Evolutionary conservation across 30 jellyfish, hydroid and myxozoan species (phyloP).

Genomic region (Pelagia noctiluca): DNA sequence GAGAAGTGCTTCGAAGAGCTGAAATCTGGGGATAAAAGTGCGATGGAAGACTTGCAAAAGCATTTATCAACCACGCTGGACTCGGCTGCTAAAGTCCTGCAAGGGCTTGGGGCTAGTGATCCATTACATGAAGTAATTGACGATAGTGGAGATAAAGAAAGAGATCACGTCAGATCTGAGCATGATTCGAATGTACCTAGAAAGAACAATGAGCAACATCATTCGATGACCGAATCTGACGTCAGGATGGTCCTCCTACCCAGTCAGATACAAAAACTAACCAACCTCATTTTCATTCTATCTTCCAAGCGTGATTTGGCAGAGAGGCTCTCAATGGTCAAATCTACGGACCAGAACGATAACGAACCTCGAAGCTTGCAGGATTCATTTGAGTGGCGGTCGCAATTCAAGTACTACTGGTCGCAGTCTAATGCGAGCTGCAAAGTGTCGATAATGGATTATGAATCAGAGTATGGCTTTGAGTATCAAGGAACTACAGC

Average conservation of each 20-base stretch:
- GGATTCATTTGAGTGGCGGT: constrained; percentile 61
- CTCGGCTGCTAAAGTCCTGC: constrained; percentile 64
- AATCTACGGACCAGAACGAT: constrained; percentile 49
- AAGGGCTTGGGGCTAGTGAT: constrained; percentile 37
- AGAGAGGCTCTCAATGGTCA: constrained; percentile 37
- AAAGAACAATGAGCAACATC: background rate
- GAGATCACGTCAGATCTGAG: background rate
- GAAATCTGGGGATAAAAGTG: constrained; percentile 45
- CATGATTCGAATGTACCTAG: background rate
- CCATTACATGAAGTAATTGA: constrained; percentile 48
- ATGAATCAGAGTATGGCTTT: constrained; percentile 61
- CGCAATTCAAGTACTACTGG: constrained; percentile 63
- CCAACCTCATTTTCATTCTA: constrained; percentile 58
- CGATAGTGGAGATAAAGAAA: background rate
- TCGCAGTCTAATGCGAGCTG: constrained; percentile 61
- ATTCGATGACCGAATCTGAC: background rate
- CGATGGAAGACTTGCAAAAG: constrained; percentile 40
- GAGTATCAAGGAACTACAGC: constrained; percentile 81
- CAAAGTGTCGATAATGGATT: constrained; percentile 50
- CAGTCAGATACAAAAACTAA: constrained; percentile 66
- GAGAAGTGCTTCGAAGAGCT: constrained; percentile 55
- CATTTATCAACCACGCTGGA: constrained; percentile 42
- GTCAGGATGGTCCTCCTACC: constrained; percentile 36
- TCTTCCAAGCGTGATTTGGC: constrained; percentile 68
- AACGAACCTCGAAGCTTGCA: constrained; percentile 21